Percentiles rank a stretch among this genome's conserved stretches.
These are phyloP conservation scores for Apaloderma vittatum DNA, from an alignment of 2,113 vertebrate genomes.

Conservation along the genomic window DNA sequence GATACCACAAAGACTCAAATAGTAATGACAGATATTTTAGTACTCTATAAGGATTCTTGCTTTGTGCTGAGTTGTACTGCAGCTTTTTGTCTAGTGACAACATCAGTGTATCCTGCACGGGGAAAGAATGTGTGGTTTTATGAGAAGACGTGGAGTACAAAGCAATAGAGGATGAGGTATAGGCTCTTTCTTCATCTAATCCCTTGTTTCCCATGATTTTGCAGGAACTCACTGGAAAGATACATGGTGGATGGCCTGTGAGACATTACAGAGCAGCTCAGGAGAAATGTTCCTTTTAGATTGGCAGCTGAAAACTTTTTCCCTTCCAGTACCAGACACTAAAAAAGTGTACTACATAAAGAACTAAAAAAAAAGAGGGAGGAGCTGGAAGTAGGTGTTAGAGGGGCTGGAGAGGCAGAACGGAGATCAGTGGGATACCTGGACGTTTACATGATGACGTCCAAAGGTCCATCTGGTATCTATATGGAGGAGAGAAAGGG, in stretches of 20 bases:
- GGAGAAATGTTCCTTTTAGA: not conserved
- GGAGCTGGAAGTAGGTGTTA: not conserved
- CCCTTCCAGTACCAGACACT: not conserved
- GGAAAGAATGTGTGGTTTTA: not conserved
- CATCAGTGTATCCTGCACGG: not conserved
- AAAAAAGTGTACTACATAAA: not conserved
- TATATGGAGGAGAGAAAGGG: not conserved
- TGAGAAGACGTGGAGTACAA: not conserved
- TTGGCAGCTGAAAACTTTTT: not conserved
- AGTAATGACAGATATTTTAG: not conserved
- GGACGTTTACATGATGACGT: not conserved
- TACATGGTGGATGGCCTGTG: not conserved
- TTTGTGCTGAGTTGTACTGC: not conserved
- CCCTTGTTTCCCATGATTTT: not conserved
- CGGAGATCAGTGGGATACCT: not conserved
- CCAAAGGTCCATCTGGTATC: not conserved
- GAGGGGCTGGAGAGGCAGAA: constrained; percentile 1
- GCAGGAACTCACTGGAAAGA: not conserved
- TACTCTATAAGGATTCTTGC: not conserved
- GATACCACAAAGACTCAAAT: not conserved
- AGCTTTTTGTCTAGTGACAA: not conserved
- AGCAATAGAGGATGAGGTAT: not conserved
- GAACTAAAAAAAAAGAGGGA: not conserved
- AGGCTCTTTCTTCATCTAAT: not conserved
- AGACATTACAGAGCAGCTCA: not conserved